phyloP scores from a whole-genome alignment of 2,888 invertebrate genomes.

The Blastobasis lacticolella region DNA sequence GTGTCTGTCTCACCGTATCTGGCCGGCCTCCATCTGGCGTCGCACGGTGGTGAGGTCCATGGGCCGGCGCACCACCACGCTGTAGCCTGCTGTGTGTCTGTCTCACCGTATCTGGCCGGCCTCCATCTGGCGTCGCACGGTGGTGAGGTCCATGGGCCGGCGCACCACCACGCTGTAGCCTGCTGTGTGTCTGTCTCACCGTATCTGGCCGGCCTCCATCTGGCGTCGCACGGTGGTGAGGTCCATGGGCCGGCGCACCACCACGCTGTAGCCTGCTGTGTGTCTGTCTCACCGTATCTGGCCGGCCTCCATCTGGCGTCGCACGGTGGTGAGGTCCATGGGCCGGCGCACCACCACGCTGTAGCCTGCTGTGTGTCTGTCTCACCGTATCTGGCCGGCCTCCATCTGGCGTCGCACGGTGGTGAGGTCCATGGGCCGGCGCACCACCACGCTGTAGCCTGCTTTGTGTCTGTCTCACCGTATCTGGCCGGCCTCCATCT shows the following conservation, averaged over 20 bases:
- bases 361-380: too few species aligned
- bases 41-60: conserved; percentile 92
- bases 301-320: conserved; percentile 91
- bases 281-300: conserved; percentile 62
- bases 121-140: conserved; percentile 91
- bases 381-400: conserved; percentile 78
- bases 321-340: conserved; percentile 90
- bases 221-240: conserved; percentile 88
- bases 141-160: conserved; percentile 90
- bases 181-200: conserved; percentile 22
- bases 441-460: conserved; percentile 65
- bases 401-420: conserved; percentile 92
- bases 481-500: conserved; percentile 89
- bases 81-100: too few species aligned
- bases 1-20: conserved; percentile 60
- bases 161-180: conserved; percentile 69
- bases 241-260: conserved; percentile 91
- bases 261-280: conserved; percentile 14
- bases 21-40: conserved; percentile 89
- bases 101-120: conserved; percentile 78
- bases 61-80: conserved; percentile 80
- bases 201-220: conserved; percentile 87
- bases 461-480: conserved; percentile 28
- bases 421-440: conserved; percentile 90
- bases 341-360: conserved; percentile 80